Base-by-base conservation (phyloP, 2,797 vertebrate species). In the Paguma larvata region DNA sequence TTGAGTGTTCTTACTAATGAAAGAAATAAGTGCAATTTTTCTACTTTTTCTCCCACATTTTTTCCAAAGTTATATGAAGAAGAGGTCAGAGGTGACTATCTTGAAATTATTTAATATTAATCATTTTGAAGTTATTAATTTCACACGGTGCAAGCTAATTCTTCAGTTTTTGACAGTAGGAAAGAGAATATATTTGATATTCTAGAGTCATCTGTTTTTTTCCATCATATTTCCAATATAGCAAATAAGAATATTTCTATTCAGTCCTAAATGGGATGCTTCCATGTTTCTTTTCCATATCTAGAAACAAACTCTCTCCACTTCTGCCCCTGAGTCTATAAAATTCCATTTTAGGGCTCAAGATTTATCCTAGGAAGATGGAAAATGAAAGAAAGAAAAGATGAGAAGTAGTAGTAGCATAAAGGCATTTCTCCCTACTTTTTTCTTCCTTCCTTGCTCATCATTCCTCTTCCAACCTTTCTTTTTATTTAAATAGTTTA, bases 161-260 rank as follows among this genome's bases (percentile, higher is more conserved):
- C 9, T 84, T 91, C 5, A 72, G 5, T n/a, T 46, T 78, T 91
- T 83, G 18, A 53, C 6, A 91, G 48, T 41, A n/a, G 79, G 13
- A 72, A 88, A 63, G 59, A 97, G n/a, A 89, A 89, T 38, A 85
- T 63, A 86, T 13, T 96, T 89, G 32, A 34, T 78, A 62, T 27
- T 44, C 19, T 79, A 91, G 32, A 82, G 38, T 87, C 53, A 79
- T 67, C 12, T 89, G 18, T 23, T 56, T 89, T 94, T 79, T n/a
- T 30, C 18, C n/a, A 94, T 19, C 46, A 14, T 87, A 63, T 90
- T 95, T 19, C n/a, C 56, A 59, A 32, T 41, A 86, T 12, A 85
- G 19, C 41, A 82, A 94, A 88, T 53, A 97, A 48, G 23, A 78
- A 51, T 93, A 51, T 73, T 90, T 75, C 32, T 15, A n/a, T 3